Conservation (phyloP, 2,113 vertebrate genomes). For the Lamprotornis superbus region DNA sequence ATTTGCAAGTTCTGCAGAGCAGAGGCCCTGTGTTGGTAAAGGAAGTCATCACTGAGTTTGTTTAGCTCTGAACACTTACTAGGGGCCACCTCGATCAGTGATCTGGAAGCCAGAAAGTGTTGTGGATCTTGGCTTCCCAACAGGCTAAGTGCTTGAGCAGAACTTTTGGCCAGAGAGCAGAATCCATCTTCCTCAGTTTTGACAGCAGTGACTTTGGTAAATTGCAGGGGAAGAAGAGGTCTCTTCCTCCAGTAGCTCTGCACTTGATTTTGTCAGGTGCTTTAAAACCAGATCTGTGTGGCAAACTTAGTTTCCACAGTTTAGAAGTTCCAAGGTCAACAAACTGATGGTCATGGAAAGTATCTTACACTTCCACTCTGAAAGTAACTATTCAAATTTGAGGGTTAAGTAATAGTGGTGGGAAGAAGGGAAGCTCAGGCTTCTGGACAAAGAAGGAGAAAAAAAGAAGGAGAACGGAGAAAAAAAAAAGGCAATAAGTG, state of each 20-base stretch:
- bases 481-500: not conserved
- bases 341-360: slow-evolving; percentile 13
- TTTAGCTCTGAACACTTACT: slow-evolving; percentile 36
- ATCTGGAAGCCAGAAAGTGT: slow-evolving; percentile 27
- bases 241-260: slow-evolving; percentile 48
- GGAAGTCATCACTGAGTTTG: slow-evolving; percentile 33
- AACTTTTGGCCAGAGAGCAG: slow-evolving; percentile 1
- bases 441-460: not conserved
- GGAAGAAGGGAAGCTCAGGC: not conserved
- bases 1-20: slow-evolving; percentile 32
- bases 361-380: not conserved
- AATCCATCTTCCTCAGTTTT: slow-evolving; percentile 52
- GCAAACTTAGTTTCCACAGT: not conserved
- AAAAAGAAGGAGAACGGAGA: not conserved
- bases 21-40: not conserved
- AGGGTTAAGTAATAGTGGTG: not conserved
- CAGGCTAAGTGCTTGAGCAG: slow-evolving; percentile 34
- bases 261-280: slow-evolving; percentile 41
- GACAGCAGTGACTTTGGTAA: slow-evolving; percentile 39
- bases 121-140: slow-evolving; percentile 55
- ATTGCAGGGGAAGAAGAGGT: slow-evolving; percentile 30
- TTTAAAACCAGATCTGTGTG: slow-evolving; percentile 28
- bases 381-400: not conserved
- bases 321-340: slow-evolving; percentile 44
- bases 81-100: slow-evolving; percentile 29